phyloP scores from a whole-genome alignment of 2,888 invertebrate genomes.

The Phortica okadai region DNA sequence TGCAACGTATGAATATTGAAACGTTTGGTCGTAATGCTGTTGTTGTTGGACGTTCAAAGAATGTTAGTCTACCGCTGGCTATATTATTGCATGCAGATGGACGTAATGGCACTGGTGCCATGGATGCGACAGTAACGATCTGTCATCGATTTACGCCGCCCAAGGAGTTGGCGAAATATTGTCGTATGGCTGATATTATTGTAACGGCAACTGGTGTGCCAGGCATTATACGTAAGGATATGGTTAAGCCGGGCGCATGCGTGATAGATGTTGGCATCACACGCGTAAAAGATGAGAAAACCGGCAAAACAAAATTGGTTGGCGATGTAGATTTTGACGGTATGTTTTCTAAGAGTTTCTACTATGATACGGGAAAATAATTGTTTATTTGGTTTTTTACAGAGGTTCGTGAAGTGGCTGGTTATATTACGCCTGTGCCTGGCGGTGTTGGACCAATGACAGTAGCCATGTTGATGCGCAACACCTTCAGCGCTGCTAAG shows the following conservation, averaged over 20 bases:
- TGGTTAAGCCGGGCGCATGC: slow-evolving; percentile 92
- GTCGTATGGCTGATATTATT: slow-evolving; percentile 77
- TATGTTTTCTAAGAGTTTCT: slow-evolving; percentile 62
- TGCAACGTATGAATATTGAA: slow-evolving; percentile 80
- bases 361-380: background rate
- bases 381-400: slow-evolving; percentile 74
- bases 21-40: slow-evolving; percentile 92
- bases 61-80: slow-evolving; percentile 93
- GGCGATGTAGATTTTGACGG: slow-evolving; percentile 94
- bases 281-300: slow-evolving; percentile 80
- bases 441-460: slow-evolving; percentile 97
- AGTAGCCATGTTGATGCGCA: slow-evolving; percentile 94
- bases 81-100: slow-evolving; percentile 89
- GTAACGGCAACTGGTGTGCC: slow-evolving; percentile 81
- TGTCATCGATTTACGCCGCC: slow-evolving; percentile 92
- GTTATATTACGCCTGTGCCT: slow-evolving; percentile 92
- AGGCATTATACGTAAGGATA: slow-evolving; percentile 85
- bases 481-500: slow-evolving; percentile 87
- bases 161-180: slow-evolving; percentile 83
- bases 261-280: slow-evolving; percentile 94
- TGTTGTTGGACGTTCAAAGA: slow-evolving; percentile 92
- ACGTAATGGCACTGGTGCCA: slow-evolving; percentile 82
- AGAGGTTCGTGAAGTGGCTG: slow-evolving; percentile 86
- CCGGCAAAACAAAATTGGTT: slow-evolving; percentile 85
- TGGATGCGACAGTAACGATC: slow-evolving; percentile 93